Conservation (phyloP, 2,113 vertebrate species). For the Plestiodon gilberti region DNA sequence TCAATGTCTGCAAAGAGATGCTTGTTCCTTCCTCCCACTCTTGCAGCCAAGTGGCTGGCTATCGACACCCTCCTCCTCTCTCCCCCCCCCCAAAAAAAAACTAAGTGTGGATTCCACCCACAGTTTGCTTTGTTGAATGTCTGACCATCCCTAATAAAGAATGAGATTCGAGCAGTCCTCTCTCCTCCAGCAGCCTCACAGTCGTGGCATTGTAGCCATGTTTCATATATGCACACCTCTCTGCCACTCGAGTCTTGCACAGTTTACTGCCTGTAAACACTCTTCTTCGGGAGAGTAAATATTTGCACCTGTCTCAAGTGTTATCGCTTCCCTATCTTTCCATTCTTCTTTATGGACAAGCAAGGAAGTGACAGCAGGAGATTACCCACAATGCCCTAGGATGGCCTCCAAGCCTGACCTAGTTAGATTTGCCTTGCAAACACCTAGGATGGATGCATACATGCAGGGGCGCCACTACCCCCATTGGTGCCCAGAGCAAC, state of each 20-base stretch:
- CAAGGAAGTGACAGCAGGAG: background rate
- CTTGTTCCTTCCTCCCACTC: background rate
- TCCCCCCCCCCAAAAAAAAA: background rate
- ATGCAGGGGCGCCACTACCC: too few relatives aligned
- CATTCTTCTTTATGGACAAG: background rate
- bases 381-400: accelerated
- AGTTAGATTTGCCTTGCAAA: background rate
- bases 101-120: background rate
- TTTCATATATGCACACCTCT: background rate
- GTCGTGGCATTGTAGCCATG: background rate
- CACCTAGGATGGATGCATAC: too few relatives aligned
- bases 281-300: background rate
- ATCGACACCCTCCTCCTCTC: background rate
- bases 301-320: background rate
- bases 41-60: background rate
- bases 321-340: background rate
- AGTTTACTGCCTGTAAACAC: background rate
- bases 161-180: background rate
- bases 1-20: too few relatives aligned
- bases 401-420: background rate
- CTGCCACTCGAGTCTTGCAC: background rate
- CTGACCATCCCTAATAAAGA: too few relatives aligned
- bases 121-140: background rate
- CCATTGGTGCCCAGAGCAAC: too few relatives aligned
- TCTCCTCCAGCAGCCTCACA: too few relatives aligned